These are phyloP conservation scores for Dicentrarchus labrax DNA, from an alignment of 2,113 vertebrate genomes.

Conservation along the genomic window DNA sequence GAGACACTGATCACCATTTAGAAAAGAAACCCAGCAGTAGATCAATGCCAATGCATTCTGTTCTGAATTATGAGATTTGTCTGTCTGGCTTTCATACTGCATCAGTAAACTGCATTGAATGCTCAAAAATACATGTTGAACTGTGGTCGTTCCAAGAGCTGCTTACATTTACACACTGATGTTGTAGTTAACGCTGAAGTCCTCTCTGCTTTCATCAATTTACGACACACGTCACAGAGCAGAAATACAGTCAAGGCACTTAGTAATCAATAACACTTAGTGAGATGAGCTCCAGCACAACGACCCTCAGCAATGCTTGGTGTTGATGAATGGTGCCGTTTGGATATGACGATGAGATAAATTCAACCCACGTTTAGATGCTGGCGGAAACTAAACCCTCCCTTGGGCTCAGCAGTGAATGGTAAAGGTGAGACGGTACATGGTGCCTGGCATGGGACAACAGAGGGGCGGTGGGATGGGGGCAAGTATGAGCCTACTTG, in stretches of 20 bases:
- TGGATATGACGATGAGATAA: constrained; percentile 12
- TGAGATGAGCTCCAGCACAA: constrained; percentile 31
- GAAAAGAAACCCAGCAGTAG: constrained; percentile 14
- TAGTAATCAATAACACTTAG: constrained; percentile 17
- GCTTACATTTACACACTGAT: background rate
- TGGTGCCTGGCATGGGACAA: constrained; percentile 58
- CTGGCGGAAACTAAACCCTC: constrained; percentile 10
- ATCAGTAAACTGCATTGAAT: background rate
- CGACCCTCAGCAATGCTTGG: constrained; percentile 11
- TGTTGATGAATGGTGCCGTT: constrained; percentile 29
- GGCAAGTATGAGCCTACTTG: constrained; percentile 87
- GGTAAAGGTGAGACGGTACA: constrained; percentile 48
- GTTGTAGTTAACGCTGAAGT: constrained; percentile 15
- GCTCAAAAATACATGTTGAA: background rate
- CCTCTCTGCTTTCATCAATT: background rate
- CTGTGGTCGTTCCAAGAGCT: background rate
- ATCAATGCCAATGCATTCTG: background rate
- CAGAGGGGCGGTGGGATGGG: constrained; percentile 49
- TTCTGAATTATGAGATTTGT: background rate
- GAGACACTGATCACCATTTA: background rate
- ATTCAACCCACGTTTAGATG: constrained; percentile 20
- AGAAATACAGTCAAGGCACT: constrained; percentile 52
- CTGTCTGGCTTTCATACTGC: background rate
- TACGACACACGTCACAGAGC: background rate
- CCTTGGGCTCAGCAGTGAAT: constrained; percentile 48